Percentiles rank a stretch among this genome's conserved stretches.
phyloP scores from a whole-genome alignment of 2,888 invertebrate species.

The Drosophila nigritarsus region DNA sequence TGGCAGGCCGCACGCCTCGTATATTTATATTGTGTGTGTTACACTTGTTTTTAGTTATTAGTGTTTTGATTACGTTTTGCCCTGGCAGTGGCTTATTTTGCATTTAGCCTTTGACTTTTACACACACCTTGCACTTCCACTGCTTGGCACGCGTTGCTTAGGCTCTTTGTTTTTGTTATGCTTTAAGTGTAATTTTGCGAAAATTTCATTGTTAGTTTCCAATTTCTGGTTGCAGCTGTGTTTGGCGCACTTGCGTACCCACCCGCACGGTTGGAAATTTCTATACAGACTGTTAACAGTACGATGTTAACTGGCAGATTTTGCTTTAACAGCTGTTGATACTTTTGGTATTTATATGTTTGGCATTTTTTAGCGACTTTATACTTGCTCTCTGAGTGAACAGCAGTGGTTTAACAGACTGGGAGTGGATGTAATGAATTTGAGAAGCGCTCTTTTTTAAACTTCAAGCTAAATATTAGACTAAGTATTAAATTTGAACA shows the following conservation, averaged over 20 bases:
- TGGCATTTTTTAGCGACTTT: constrained; percentile 51
- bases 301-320: constrained; percentile 20
- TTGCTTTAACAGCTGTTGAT: constrained; percentile 53
- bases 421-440: not conserved
- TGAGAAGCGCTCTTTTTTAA: not conserved
- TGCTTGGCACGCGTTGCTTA: constrained; percentile 40
- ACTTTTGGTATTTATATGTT: constrained; percentile 9
- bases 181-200: constrained; percentile 59
- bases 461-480: too few relatives aligned
- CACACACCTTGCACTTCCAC: constrained; percentile 58
- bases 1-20: constrained; percentile 51
- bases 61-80: constrained; percentile 48
- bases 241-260: constrained; percentile 66
- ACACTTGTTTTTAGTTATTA: constrained; percentile 72
- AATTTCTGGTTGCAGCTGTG: constrained; percentile 55
- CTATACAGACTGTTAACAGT: constrained; percentile 48
- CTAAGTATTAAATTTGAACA: too few relatives aligned
- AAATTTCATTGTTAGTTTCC: constrained; percentile 61
- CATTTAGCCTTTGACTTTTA: constrained; percentile 25
- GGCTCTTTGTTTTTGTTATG: constrained; percentile 31
- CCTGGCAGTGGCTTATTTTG: constrained; percentile 14
- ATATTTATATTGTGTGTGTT: constrained; percentile 52
- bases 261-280: constrained; percentile 55
- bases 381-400: not conserved
- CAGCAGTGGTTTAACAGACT: constrained; percentile 11